Evolutionary conservation across 2,113 vertebrate species (phyloP).

Genomic region (Esox niger): DNA sequence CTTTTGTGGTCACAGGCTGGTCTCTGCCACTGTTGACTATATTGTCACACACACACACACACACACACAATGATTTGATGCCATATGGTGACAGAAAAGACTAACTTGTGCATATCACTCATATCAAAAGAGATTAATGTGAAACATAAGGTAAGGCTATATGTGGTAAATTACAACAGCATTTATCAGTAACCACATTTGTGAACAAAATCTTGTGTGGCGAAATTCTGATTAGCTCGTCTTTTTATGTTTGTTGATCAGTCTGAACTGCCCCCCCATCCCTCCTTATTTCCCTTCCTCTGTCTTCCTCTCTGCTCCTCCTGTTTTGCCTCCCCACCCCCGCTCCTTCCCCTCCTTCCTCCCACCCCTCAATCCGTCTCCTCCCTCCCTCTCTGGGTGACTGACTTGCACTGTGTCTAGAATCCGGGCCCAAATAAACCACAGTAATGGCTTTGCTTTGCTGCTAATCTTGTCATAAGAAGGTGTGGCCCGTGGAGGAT

Average conservation of each 20-base stretch:
- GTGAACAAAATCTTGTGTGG: background rate
- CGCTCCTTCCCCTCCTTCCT: background rate
- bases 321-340: too few relatives aligned
- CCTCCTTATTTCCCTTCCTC: constrained; percentile 11
- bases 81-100: background rate
- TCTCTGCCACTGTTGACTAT: background rate
- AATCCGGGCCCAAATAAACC: constrained; percentile 66
- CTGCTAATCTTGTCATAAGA: constrained; percentile 73
- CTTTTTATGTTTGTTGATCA: constrained; percentile 5
- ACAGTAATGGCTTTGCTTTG: constrained; percentile 69
- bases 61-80: background rate
- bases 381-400: constrained; percentile 23
- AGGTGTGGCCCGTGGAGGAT: constrained; percentile 67
- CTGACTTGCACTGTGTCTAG: constrained; percentile 45
- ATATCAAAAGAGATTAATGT: background rate
- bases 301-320: constrained; percentile 14
- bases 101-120: background rate
- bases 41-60: background rate
- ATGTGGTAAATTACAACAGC: background rate
- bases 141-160: background rate
- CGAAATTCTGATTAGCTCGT: background rate
- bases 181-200: background rate
- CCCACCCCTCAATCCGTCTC: constrained; percentile 15
- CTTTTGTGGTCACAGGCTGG: background rate
- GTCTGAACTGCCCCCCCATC: background rate